These are phyloP conservation scores for Anisognathus igniventris DNA, from an alignment of 2,797 vertebrate genomes.

Conservation along the genomic window DNA sequence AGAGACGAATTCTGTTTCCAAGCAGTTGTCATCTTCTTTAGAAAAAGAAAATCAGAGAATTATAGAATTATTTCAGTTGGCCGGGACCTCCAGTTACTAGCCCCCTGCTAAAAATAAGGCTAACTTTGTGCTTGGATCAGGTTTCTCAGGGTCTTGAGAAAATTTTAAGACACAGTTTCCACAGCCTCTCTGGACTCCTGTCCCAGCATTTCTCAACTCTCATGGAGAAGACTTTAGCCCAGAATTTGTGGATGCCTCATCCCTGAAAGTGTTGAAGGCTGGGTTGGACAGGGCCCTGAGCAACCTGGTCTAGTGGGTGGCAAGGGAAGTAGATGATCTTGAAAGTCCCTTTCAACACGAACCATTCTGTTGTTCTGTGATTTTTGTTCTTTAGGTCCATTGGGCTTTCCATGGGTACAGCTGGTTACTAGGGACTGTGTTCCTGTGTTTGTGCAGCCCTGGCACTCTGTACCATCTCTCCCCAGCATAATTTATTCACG, in stretches of 20 bases:
- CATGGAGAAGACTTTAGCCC: neutral
- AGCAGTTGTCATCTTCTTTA: neutral
- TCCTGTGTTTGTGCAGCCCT: neutral
- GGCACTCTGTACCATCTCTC: rapidly evolving
- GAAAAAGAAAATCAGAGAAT: neutral
- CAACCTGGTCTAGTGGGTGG: neutral
- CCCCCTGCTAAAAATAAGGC: neutral
- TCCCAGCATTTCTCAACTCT: neutral
- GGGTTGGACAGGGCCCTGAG: neutral
- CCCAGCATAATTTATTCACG: neutral
- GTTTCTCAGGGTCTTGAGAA: neutral
- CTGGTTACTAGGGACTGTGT: neutral
- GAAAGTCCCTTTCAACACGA: neutral
- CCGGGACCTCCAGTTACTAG: neutral
- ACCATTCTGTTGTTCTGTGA: neutral
- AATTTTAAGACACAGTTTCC: neutral
- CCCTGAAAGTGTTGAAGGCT: neutral
- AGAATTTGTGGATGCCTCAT: neutral
- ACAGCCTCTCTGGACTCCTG: neutral
- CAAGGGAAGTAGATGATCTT: neutral
- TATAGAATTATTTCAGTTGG: neutral
- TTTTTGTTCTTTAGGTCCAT: neutral
- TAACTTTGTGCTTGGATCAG: neutral
- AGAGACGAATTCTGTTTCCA: neutral
- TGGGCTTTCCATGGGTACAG: neutral